These are phyloP conservation scores for Toxostoma redivivum DNA, from an alignment of 2,113 vertebrate species.

Conservation along the genomic window DNA sequence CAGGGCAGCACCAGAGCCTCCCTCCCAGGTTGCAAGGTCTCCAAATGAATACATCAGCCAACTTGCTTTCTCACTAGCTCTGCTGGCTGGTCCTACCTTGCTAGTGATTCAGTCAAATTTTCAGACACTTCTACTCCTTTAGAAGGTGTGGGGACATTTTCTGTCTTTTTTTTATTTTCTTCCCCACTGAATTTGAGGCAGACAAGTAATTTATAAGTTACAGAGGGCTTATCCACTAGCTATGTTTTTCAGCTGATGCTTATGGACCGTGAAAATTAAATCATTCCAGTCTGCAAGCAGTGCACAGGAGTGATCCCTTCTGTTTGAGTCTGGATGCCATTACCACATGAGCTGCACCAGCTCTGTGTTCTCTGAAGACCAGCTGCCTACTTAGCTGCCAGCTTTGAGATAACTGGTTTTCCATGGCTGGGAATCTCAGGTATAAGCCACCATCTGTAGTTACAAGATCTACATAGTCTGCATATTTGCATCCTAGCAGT, in stretches of 20 bases:
- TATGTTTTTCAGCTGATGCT: not conserved
- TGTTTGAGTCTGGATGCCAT: not conserved
- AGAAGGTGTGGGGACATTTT: not conserved
- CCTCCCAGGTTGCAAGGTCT: not conserved
- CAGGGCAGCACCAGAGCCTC: not conserved
- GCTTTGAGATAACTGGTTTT: not conserved
- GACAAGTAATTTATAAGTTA: rapidly evolving
- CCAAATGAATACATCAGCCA: not conserved
- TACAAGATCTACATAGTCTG: not conserved
- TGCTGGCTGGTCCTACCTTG: not conserved
- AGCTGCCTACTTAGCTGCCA: not conserved
- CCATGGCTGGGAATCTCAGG: not conserved
- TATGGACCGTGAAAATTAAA: not conserved
- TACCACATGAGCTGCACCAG: not conserved
- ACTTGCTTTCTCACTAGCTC: not conserved
- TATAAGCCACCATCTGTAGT: not conserved
- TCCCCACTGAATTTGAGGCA: not conserved
- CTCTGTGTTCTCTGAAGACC: not conserved
- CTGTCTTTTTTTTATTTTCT: not conserved
- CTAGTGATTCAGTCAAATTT: not conserved
- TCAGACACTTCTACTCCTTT: not conserved
- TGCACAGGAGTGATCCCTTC: not conserved
- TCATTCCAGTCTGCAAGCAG: not conserved
- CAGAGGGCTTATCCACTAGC: not conserved
- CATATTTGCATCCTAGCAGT: not conserved